A percentile compares a stretch with the other conserved stretches of the same genome.
Conservation (phyloP, 2,888 invertebrate species). For the Scaptomyza reducta region DNA sequence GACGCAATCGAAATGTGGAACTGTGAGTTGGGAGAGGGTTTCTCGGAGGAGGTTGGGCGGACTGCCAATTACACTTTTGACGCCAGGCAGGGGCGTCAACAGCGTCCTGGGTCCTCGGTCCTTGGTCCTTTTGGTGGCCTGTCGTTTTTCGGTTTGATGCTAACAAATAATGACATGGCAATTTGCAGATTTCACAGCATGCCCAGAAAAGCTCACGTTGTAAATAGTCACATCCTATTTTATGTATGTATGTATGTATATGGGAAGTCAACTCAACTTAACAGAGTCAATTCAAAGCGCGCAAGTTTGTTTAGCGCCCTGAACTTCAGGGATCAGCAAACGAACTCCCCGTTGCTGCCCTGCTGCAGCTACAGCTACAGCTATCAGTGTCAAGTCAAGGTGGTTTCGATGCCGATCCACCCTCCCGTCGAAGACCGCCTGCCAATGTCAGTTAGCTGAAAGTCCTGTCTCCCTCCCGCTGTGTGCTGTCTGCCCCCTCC, state of each 20-base stretch:
- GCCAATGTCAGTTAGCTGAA: conserved; percentile 69
- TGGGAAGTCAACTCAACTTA: conserved; percentile 54
- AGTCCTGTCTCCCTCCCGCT: conserved; percentile 45
- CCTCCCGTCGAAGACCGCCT: conserved; percentile 56
- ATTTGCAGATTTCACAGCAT: conserved; percentile 83
- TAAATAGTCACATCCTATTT: conserved; percentile 47
- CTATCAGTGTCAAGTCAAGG: conserved; percentile 76
- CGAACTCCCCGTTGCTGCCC: background rate
- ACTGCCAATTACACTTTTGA: conserved; percentile 82
- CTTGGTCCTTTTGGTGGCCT: conserved; percentile 7
- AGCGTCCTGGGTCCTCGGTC: conserved; percentile 16
- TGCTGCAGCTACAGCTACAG: conserved; percentile 38
- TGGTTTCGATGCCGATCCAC: conserved; percentile 44
- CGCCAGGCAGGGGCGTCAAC: conserved; percentile 61
- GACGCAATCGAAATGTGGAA: conserved; percentile 20
- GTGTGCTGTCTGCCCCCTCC: conserved; percentile 6
- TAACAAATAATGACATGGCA: conserved; percentile 83
- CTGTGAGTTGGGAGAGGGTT: conserved; percentile 3
- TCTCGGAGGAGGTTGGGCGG: conserved; percentile 46
- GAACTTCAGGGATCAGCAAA: conserved; percentile 16
- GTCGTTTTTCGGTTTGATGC: conserved; percentile 69
- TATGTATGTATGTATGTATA: background rate
- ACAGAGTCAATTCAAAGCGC: conserved; percentile 76
- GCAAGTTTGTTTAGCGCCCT: conserved; percentile 59
- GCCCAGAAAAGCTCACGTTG: conserved; percentile 48